These are phyloP conservation scores for Crocuta crocuta DNA, from an alignment of 2,113 vertebrate species.

Conservation along the genomic window DNA sequence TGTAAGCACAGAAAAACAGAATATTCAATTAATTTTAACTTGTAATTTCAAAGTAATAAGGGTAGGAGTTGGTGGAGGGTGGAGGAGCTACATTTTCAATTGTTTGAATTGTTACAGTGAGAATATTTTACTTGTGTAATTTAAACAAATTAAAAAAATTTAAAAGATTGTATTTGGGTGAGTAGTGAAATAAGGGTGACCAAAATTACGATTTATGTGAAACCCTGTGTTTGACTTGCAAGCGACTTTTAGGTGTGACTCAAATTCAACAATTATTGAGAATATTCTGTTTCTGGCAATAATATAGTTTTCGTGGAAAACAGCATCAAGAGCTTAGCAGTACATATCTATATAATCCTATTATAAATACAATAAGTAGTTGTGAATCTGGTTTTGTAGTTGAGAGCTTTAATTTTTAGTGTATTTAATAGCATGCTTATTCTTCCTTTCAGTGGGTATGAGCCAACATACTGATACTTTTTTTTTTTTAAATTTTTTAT, in stretches of 20 bases:
- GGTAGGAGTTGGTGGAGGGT: neutral
- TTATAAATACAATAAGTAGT: conserved; percentile 50
- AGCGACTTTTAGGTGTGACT: conserved; percentile 43
- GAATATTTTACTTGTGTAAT: conserved; percentile 54
- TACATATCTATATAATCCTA: neutral
- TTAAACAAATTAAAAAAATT: conserved; percentile 22
- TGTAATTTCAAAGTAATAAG: conserved; percentile 38
- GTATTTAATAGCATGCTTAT: neutral
- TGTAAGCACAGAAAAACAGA: conserved; percentile 35
- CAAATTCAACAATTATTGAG: neutral
- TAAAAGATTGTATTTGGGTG: neutral
- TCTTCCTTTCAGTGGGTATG: conserved; percentile 15
- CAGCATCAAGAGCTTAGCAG: neutral
- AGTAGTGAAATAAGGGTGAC: neutral
- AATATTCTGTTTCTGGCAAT: conserved; percentile 42
- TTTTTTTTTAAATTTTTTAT: too few species aligned
- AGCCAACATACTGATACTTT: neutral
- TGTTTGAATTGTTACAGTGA: conserved; percentile 19
- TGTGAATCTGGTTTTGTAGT: conserved; percentile 29
- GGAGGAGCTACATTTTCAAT: conserved; percentile 20
- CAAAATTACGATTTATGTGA: conserved; percentile 4
- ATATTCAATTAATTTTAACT: conserved; percentile 48
- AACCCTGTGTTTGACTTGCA: conserved; percentile 3
- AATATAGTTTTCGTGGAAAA: conserved; percentile 8
- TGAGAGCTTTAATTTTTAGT: conserved; percentile 7